Base-by-base conservation (phyloP, 1,140 invertebrate genomes). In the Nephila pilipes region DNA sequence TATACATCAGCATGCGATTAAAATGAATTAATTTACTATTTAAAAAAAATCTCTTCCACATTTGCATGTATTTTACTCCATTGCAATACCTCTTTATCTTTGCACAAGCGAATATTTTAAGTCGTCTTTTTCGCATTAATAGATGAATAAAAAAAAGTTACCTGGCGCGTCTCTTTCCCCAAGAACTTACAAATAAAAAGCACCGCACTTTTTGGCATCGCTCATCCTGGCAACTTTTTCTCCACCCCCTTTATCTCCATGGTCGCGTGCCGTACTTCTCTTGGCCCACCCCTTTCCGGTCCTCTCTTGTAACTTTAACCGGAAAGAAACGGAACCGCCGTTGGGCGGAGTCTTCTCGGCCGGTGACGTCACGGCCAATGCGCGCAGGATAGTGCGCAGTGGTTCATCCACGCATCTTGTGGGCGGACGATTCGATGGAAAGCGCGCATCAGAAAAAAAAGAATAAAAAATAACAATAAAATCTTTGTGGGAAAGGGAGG, bases 371-470 rank as follows among this genome's bases (percentile, higher is more conserved):
- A 93, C n/a, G 29, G 22, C 58, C 54, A 29, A 55, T 93, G 91
- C 91, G 91, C 91, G 83, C 91, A 93, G 91, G 91, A 93, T 87
- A 46, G 83, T 93, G 91, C 83, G 91, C 91, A 1, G 46, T 58
- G 57, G 36, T 36, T 14, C 54, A 18, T 80, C 65, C 75, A 38
- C 90, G 80, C 83, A 58, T 46, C 80, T 75, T 54, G 81, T 85
- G 90, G 90, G 90, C 90, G 90, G 90, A 92, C 90, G 81, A 36
- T 85, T 92, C 63, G 1, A 25, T 14, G 46, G 55, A 90, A 92
- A 85, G 63, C 63, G 58, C 90, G 80, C 90, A 92, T 92, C 81
- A 32, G 14, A 75, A 75, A 54, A 55, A 75, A 54, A 80, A 10
- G 32, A 80, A 55, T 85, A 85, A 55, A 60, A n/a, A 60, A 60